Base-by-base conservation (phyloP, 2,113 vertebrate species). In the Eurypyga helias region DNA sequence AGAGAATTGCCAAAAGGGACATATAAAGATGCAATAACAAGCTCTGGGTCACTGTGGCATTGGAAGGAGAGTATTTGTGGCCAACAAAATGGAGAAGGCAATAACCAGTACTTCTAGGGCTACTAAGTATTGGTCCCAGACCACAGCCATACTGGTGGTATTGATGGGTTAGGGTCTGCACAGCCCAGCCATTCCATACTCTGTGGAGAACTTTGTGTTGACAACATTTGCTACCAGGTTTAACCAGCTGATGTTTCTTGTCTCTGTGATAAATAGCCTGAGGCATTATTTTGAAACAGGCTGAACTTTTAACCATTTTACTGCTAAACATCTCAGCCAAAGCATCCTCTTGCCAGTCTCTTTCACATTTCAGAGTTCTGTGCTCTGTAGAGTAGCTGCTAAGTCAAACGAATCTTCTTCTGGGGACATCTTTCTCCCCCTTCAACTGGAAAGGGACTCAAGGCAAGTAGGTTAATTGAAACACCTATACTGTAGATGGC, bases 131-230 rank as follows among this genome's bases (percentile, higher is more conserved):
- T 90, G 6, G 28, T 80, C 23, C 58, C 54, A 88, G 67, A 60
- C 3, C 23, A 51, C 57, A 86, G 17, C 20, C 4, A 1, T 70
- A 8, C 24, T 36, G 52, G 10, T 33, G 43, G 12, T 13, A 8
- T 19, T n/a, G 28, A 34, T 1, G 1, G 10, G 3, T 49, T 2
- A 0, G 17, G 46, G 21, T 65, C 58, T 86, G 33, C 33, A 16
- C 26, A n/a, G 31, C 41, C 49, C 4, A 5, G 34, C 9, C 66
- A 20, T 26, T 16, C 60, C 46, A n/a, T 70, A 15, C 17, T 4
- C 64, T 15, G 5, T n/a, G 20, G n/a, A 25, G 7, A 52, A 3
- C 24, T 25, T 57, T 9, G 60, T 11, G 24, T 73, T 49, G 20
- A 61, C 55, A 54, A 52, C 60, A 62, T 78, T n/a, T 87, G 41